Conservation (phyloP, 2,888 invertebrate species). For the Perizoma flavofasciatum region DNA sequence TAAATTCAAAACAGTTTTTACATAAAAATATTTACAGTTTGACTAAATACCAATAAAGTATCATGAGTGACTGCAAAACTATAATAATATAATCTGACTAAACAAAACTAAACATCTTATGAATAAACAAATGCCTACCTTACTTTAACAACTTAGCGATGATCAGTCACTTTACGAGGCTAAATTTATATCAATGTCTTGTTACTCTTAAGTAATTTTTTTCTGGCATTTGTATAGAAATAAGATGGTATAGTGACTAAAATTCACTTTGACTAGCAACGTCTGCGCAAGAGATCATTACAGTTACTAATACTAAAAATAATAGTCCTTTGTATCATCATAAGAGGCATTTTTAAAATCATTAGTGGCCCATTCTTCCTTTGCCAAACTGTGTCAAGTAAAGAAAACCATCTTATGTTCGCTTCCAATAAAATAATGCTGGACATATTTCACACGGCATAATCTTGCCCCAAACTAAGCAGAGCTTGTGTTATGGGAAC, state of each 20-base stretch:
- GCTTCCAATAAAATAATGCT: too few relatives aligned
- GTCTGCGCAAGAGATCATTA: slow-evolving; percentile 73
- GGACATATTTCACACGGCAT: too few relatives aligned
- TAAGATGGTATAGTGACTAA: slow-evolving; percentile 60
- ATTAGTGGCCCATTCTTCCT: too few relatives aligned
- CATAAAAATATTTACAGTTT: slow-evolving; percentile 27
- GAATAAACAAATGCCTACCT: slow-evolving; percentile 15
- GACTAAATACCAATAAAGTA: slow-evolving; percentile 20
- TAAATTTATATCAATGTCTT: too few relatives aligned
- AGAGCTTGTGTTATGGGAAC: too few relatives aligned
- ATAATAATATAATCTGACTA: slow-evolving; percentile 29
- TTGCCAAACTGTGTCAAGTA: too few relatives aligned
- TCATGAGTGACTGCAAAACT: slow-evolving; percentile 30
- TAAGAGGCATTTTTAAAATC: not conserved
- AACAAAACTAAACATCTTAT: slow-evolving; percentile 23
- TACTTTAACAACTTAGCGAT: not conserved
- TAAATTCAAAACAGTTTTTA: slow-evolving; percentile 19
- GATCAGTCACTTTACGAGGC: too few relatives aligned
- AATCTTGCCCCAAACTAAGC: too few relatives aligned
- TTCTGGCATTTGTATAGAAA: slow-evolving; percentile 34
- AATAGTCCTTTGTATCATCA: slow-evolving; percentile 15
- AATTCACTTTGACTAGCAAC: slow-evolving; percentile 77
- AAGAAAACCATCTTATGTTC: too few relatives aligned
- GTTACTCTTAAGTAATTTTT: not conserved
- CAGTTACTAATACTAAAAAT: slow-evolving; percentile 27